phyloP scores from a whole-genome alignment of 2,797 vertebrate genomes.

The Acomys russatus region DNA sequence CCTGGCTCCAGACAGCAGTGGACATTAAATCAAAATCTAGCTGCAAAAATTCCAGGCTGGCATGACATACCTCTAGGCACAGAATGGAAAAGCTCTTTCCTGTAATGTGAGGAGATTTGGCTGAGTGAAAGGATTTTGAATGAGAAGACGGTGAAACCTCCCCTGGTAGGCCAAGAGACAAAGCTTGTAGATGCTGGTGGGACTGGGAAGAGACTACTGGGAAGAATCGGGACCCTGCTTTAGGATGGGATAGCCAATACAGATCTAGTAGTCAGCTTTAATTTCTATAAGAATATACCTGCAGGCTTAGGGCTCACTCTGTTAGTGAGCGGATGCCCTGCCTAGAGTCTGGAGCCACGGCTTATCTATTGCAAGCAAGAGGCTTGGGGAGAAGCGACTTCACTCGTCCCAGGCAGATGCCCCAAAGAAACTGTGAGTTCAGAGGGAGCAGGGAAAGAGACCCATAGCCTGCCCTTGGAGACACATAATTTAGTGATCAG shows the following conservation, averaged over 20 bases:
- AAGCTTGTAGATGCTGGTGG: not conserved
- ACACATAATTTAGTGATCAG: not conserved
- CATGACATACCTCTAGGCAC: not conserved
- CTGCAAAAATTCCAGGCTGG: not conserved
- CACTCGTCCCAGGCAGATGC: not conserved
- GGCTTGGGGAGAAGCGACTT: not conserved
- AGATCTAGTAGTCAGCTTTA: not conserved
- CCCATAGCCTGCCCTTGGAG: not conserved
- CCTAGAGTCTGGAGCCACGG: not conserved
- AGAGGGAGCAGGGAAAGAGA: not conserved
- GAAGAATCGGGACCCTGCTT: not conserved
- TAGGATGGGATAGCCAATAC: not conserved
- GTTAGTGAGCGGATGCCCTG: not conserved
- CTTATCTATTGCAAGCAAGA: not conserved
- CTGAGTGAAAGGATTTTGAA: not conserved
- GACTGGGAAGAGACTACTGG: not conserved
- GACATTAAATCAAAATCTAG: not conserved
- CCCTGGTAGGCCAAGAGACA: not conserved
- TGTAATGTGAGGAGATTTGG: not conserved
- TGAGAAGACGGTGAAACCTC: not conserved
- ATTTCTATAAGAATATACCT: not conserved
- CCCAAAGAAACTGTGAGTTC: not conserved
- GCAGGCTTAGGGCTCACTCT: not conserved
- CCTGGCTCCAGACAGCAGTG: not conserved
- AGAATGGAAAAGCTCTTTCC: not conserved